These are phyloP conservation scores for Martes martes DNA, from an alignment of 2,113 vertebrate species.

Conservation along the genomic window DNA sequence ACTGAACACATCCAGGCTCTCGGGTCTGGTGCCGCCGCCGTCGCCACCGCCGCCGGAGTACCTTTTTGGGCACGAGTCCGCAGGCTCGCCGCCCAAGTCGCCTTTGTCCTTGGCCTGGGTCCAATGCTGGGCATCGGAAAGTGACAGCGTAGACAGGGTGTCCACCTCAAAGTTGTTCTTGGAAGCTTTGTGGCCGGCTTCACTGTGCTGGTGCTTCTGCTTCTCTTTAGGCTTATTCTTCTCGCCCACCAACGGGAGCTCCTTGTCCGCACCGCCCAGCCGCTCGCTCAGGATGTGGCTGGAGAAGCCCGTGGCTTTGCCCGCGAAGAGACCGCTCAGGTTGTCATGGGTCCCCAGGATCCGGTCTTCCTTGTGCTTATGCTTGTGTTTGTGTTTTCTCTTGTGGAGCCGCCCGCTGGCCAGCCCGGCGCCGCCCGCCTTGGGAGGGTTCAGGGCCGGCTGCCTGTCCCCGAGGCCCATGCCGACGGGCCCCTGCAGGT, in stretches of 20 bases:
- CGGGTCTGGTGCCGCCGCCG: constrained; percentile 77
- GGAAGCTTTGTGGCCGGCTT: constrained; percentile 83
- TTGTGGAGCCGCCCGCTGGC: constrained; percentile 93
- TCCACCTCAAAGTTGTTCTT: constrained; percentile 93
- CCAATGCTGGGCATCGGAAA: constrained; percentile 93
- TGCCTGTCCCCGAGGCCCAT: constrained; percentile 85
- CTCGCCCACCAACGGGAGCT: constrained; percentile 84
- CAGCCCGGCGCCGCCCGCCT: constrained; percentile 85
- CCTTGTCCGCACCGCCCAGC: constrained; percentile 86
- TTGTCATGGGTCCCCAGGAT: constrained; percentile 91
- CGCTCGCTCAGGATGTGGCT: constrained; percentile 88
- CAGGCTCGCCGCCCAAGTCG: constrained; percentile 88
- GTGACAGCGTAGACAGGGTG: constrained; percentile 90
- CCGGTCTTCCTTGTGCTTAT: constrained; percentile 97
- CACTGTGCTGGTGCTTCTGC: constrained; percentile 89
- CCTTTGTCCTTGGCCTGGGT: constrained; percentile 88
- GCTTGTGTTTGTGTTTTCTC: constrained; percentile 99
- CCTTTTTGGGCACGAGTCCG: constrained; percentile 90
- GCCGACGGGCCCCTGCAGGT: constrained; percentile 86
- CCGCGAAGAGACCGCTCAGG: constrained; percentile 93
- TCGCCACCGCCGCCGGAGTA: constrained; percentile 82
- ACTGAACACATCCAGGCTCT: constrained; percentile 88
- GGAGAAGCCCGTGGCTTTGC: constrained; percentile 89
- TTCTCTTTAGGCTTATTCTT: constrained; percentile 92
- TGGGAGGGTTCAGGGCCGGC: constrained; percentile 86